These are phyloP conservation scores for Sphaerophoria taeniata DNA, from an alignment of 2,888 invertebrate species.

Conservation along the genomic window DNA sequence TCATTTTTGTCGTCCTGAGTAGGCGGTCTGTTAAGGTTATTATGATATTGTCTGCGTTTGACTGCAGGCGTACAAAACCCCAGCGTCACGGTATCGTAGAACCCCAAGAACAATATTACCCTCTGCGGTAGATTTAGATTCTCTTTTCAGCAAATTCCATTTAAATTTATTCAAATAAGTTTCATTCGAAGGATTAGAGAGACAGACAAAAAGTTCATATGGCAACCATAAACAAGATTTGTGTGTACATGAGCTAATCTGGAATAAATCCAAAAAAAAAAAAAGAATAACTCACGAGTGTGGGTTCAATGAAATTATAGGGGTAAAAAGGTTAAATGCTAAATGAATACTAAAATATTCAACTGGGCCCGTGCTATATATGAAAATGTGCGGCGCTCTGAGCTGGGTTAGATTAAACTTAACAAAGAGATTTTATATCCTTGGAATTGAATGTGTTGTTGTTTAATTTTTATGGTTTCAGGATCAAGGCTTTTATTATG, in stretches of 20 bases:
- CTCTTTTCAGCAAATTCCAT: no score
- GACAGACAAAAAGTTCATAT: no score
- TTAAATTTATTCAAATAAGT: no score
- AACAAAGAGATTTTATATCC: constrained; percentile 63
- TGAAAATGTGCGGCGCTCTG: neutral
- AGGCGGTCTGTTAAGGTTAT: no score
- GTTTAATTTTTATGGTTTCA: constrained; percentile 10
- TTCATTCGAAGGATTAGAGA: no score
- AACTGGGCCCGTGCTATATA: neutral
- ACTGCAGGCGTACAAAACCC: neutral
- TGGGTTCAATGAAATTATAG: constrained; percentile 60
- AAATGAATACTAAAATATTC: constrained; percentile 61
- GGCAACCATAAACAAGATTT: constrained; percentile 4
- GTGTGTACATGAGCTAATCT: constrained; percentile 22
- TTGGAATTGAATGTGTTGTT: constrained; percentile 30
- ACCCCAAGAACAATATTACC: neutral
- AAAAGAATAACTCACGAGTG: neutral
- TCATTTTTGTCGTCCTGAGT: no score
- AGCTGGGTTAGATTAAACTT: constrained; percentile 51
- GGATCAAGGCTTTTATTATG: neutral
- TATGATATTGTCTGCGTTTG: no score
- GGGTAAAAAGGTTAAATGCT: constrained; percentile 65
- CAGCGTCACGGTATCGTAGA: neutral
- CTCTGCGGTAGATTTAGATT: neutral
- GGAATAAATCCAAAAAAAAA: neutral